Conservation (phyloP, 2,888 invertebrate genomes). For the Dicranocentrus wangi region DNA sequence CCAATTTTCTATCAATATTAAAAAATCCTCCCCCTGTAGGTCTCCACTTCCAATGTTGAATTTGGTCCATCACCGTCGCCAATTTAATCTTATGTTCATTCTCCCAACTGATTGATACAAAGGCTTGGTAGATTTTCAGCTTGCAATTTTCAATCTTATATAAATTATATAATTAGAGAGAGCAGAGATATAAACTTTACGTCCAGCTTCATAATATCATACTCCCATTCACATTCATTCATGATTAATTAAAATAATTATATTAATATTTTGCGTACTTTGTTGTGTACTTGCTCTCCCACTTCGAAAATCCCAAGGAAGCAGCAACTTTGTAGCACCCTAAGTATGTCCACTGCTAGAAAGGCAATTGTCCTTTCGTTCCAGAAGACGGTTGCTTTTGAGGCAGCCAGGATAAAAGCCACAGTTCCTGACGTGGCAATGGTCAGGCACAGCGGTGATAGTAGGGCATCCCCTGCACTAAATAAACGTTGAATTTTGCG, state of each 20-base stretch:
- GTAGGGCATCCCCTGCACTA: background rate
- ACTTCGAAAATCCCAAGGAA: constrained; percentile 4
- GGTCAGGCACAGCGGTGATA: constrained; percentile 32
- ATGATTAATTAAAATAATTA: background rate
- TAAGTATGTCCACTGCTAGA: constrained; percentile 9
- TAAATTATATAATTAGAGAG: background rate
- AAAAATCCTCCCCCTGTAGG: constrained; percentile 29
- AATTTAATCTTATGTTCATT: constrained; percentile 12
- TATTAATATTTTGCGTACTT: too few species aligned
- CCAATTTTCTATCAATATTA: constrained; percentile 22
- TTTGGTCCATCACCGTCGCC: constrained; percentile 23
- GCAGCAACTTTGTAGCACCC: background rate
- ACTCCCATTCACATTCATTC: too few species aligned
- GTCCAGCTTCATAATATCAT: too few species aligned
- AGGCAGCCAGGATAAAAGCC: background rate
- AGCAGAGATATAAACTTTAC: background rate
- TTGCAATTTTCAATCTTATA: background rate
- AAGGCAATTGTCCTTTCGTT: background rate
- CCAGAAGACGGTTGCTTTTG: constrained; percentile 22
- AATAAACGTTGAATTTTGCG: constrained; percentile 11
- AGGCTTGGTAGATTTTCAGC: constrained; percentile 32
- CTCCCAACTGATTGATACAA: constrained; percentile 11
- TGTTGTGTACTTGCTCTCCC: too few species aligned
- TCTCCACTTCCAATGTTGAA: constrained; percentile 38
- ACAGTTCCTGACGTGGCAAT: background rate